Evolutionary conservation across 2,888 invertebrate species (phyloP), one percentile per base, ranked within the genome.

Genomic region (Pachycephus smyrnensis): DNA sequence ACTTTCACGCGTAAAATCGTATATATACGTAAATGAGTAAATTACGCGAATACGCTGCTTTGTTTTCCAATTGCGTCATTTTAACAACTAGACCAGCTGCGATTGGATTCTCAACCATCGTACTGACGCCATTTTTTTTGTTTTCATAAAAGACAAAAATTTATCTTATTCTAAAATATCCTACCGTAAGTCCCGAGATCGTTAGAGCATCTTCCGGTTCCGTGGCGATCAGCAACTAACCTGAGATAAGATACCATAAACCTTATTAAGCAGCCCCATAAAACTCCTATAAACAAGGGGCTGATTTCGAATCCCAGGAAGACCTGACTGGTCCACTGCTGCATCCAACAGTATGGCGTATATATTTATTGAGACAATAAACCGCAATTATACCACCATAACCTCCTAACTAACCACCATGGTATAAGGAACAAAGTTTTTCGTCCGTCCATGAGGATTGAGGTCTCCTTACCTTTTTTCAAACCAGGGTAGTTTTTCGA

Each of bases 361-460:
- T 89, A 88, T 88, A 88, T 90, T 90, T 90, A 90, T 90, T 87
- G 88, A 84, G 88, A 90, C 90, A 89, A 89, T 90, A 90, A 90
- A 90, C 86, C 87, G 89, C 88, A 90, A 90, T 90, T 90, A 90
- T 87, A 86, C 84, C 82, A 83, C 83, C 84, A 84, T 87, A 86
- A 85, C 83, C 82, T 83, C 83, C 88, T 89, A 89, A 90, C 89
- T 89, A 90, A 87, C 89, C 87, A 82, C 82, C 79, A 23, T 55
- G 55, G 9, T 9, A 23, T 55, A 55, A 55, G 55, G 23, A 55
- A 55, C 55, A 23, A 40, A 40, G 55, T 55, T 55, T 55, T 23
- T 55, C 55, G 23, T 9, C 23, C 23, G 9, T 55, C 55, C 6
- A 55, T 23, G 55, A 0, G 23, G 55, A 55, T 55, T 23, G 55